Evolutionary conservation across 2,113 vertebrate genomes (phyloP).

Genomic region (Pitta sordida): DNA sequence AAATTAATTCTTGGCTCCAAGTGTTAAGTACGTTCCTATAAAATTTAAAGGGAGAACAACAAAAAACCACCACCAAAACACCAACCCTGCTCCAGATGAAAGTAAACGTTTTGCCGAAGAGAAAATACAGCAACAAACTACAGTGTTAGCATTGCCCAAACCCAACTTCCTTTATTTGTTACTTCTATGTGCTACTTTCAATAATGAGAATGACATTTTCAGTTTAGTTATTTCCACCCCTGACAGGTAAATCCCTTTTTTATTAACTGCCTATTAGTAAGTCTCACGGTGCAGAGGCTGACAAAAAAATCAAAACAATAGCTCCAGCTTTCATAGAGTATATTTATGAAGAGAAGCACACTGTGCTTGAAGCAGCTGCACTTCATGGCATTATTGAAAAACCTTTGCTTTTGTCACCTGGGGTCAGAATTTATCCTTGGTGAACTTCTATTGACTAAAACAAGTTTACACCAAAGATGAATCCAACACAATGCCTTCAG

Average conservation of each 20-base stretch:
- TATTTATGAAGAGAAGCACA: not conserved
- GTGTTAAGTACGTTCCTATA: not conserved
- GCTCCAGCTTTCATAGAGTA: not conserved
- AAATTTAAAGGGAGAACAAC: not conserved
- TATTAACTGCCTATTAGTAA: conserved; percentile 7
- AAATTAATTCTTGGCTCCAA: not conserved
- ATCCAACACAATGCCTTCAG: not conserved
- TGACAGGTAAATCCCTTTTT: conserved; percentile 22
- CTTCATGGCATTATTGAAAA: not conserved
- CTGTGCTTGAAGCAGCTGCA: not conserved
- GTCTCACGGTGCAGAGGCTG: not conserved
- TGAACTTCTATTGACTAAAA: not conserved
- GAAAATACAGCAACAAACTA: not conserved
- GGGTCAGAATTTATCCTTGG: not conserved
- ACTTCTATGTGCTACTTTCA: not conserved
- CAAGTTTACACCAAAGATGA: not conserved
- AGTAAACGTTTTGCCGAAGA: not conserved
- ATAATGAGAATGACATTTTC: not conserved
- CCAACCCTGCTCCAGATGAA: not conserved
- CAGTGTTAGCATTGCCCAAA: rapidly evolving
- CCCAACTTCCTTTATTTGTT: not conserved
- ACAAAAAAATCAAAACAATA: conserved; percentile 20
- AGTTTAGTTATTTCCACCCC: not conserved
- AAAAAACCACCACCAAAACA: not conserved
- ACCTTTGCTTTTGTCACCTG: not conserved